Base-by-base conservation (phyloP, 1,140 invertebrate species). In the Pseudomyrmex gracilis region DNA sequence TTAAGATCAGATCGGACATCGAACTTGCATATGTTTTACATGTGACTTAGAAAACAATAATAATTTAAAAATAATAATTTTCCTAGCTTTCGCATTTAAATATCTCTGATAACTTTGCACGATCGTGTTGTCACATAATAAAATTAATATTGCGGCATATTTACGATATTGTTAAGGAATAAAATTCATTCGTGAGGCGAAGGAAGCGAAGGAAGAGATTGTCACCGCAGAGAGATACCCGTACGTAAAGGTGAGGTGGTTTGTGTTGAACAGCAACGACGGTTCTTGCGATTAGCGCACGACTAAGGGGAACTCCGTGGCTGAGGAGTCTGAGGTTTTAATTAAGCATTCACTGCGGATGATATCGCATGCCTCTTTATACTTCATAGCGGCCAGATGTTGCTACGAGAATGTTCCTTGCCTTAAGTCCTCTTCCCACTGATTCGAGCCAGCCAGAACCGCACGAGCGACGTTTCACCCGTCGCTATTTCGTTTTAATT, bases 321-420 rank as follows among this genome's bases (percentile, higher is more conserved):
- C 55, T 64, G 85, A 90, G 93, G 85, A 90, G 93, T 93, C 92
- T 94, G 93, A 93, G 92, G 93, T 94, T 94, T 94, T 94, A 94
- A 94, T 94, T 94, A 94, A 94, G 93, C 92, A 93, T 94, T 93
- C 93, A 92, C 91, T 92, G 90, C 90, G 92, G 93, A 94, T 93
- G 93, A 93, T 93, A 93, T 93, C 93, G 91, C 92, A 91, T 90
- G 90, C 92, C 92, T 93, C 93, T 94, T 93, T 94, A 93, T 93
- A 93, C 93, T 93, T 94, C 93, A 93, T 93, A 93, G 91, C 91
- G 80, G 89, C 91, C 93, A 94, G 93, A 93, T 94, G 93, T 92
- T 93, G 91, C 92, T 92, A 90, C 90, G 88, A 88, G 85, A 74
- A 82, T 73, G 77, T 87, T 87, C 85, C 85, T 89, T 68, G 86